Conservation (phyloP, 2,888 invertebrate genomes). For the Gandaritis pyraliata region DNA sequence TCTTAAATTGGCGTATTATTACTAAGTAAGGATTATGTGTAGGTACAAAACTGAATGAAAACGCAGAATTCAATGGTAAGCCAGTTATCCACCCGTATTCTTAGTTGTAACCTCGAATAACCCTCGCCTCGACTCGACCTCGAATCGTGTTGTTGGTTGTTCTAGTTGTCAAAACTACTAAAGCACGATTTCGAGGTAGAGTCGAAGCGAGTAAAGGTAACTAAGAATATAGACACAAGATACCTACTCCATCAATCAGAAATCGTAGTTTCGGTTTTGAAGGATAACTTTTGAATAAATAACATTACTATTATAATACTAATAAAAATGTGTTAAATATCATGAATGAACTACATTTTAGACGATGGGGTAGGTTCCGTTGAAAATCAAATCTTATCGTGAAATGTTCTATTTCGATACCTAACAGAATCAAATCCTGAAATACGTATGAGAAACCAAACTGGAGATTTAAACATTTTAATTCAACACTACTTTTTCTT, state of each 20-base stretch:
- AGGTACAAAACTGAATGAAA: constrained; percentile 18
- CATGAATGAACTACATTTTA: not conserved
- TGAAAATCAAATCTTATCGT: constrained; percentile 5
- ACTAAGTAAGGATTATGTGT: constrained; percentile 2
- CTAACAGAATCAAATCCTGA: not conserved
- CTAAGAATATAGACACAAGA: too few relatives aligned
- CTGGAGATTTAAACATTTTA: constrained; percentile 1
- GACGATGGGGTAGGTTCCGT: not conserved
- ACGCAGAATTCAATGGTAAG: not conserved
- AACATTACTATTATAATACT: too few relatives aligned
- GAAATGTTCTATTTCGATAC: constrained; percentile 4
- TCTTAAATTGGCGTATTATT: constrained; percentile 10
- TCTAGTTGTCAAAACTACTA: too few relatives aligned
- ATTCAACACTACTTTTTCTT: constrained; percentile 41
- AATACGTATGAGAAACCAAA: not conserved
- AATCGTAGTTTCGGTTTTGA: not conserved
- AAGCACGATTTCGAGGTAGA: too few relatives aligned
- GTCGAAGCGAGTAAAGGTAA: too few relatives aligned
- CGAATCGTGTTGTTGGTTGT: too few relatives aligned
- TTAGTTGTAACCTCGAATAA: too few relatives aligned
- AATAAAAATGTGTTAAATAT: not conserved
- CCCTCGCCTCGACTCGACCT: too few relatives aligned
- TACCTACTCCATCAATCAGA: too few relatives aligned
- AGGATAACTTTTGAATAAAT: too few relatives aligned
- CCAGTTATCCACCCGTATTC: too few relatives aligned